phyloP scores from a whole-genome alignment of 2,888 invertebrate genomes.

The Hirtodrosophila alboralis region DNA sequence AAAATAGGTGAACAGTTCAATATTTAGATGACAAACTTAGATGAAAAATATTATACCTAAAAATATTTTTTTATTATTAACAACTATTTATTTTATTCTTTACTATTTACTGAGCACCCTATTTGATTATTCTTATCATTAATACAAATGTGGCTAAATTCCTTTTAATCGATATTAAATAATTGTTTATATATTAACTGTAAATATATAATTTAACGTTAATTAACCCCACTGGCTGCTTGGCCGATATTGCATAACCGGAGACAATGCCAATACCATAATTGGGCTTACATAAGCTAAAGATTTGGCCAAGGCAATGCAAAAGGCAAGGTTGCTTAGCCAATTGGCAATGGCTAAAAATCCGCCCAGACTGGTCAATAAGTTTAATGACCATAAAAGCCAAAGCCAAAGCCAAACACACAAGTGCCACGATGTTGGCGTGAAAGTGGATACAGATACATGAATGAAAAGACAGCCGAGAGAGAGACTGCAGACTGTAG shows the following conservation, averaged over 20 bases:
- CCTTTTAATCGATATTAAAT: no score
- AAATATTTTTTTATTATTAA: no score
- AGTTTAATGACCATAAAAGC: conserved; percentile 66
- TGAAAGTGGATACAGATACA: conserved; percentile 55
- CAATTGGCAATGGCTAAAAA: conserved; percentile 19
- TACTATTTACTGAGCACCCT: no score
- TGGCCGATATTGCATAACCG: conserved; percentile 50
- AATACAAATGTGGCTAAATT: not conserved
- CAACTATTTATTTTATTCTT: no score
- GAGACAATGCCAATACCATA: conserved; percentile 29
- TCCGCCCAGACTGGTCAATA: conserved; percentile 35
- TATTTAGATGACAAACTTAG: no score
- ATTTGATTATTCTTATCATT: no score
- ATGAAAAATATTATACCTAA: no score
- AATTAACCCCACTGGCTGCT: conserved; percentile 16
- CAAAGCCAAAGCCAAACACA: conserved; percentile 17
- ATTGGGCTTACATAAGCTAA: conserved; percentile 58
- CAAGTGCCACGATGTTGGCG: conserved; percentile 59
- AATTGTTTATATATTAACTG: not conserved
- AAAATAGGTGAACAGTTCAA: no score
- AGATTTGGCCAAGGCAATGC: conserved; percentile 27
- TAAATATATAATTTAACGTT: not conserved
- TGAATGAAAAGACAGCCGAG: conserved; percentile 18
- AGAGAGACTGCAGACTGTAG: no score
- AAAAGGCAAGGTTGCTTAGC: no score